Conservation (phyloP, 2,113 vertebrate species). For the Rhineura floridana region DNA sequence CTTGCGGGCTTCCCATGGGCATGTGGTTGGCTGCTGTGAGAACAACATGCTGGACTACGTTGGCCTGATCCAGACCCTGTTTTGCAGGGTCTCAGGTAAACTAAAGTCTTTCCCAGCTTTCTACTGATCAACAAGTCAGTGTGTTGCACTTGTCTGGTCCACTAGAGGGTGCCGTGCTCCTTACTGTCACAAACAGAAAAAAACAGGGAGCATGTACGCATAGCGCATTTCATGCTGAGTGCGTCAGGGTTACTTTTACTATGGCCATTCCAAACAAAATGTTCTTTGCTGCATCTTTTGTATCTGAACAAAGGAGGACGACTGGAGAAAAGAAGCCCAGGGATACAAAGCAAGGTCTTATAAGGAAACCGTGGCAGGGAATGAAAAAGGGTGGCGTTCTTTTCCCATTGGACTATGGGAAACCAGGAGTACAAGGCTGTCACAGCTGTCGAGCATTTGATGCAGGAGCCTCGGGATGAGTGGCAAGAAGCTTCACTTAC, state of each 20-base stretch:
- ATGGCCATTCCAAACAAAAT: not conserved
- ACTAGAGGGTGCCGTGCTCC: not conserved
- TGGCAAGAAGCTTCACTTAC: not conserved
- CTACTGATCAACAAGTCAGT: too few species aligned
- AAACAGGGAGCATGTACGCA: not conserved
- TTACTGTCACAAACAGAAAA: not conserved
- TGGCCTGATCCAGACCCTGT: too few species aligned
- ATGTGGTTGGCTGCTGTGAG: too few species aligned
- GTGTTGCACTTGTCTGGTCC: not conserved
- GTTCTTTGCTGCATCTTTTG: not conserved
- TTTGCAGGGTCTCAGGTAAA: too few species aligned
- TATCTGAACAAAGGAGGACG: not conserved
- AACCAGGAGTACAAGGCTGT: not conserved
- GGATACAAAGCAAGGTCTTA: not conserved
- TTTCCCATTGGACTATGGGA: not conserved
- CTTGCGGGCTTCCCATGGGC: too few species aligned
- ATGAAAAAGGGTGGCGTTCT: not conserved
- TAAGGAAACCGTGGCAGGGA: not conserved
- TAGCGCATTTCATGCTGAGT: not conserved
- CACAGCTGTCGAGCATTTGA: not conserved
- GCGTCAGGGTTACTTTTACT: not conserved
- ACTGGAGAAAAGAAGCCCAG: not conserved
- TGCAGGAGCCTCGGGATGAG: not conserved
- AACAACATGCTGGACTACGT: too few species aligned
- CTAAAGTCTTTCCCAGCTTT: not conserved